Evolutionary conservation across 2,113 vertebrate species (phyloP), one percentile per base, ranked within the genome.

Genomic region (Serinus canaria): DNA sequence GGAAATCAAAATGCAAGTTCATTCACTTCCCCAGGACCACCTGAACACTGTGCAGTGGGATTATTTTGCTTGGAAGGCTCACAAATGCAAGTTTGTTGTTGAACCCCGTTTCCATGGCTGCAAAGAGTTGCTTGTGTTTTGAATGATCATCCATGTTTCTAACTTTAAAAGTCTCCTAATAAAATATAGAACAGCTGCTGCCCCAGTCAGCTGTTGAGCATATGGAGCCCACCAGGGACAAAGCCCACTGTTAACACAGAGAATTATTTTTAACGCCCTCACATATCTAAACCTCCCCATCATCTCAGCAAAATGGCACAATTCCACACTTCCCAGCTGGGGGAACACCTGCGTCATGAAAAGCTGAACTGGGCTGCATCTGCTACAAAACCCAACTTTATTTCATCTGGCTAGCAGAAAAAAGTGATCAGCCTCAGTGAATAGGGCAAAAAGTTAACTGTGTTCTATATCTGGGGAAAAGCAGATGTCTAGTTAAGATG

Each of bases 151-250:
- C 77, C 85, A 68, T 94, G 90, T 94, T 97, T 97, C 97, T 97
- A 97, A 97, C 96, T 97, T 96, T 96, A 94, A 95, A 97, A 97
- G 80, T 89, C 95, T 96, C 92, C 91, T 92, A 88, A 96, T 97
- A 96, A 98, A 98, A 97, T 97, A 96, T 67, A 97, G 97, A 97
- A 93, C 97, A 98, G 97, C 98, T 98, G 98, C 97, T 96, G 90
- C 66, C 85, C 90, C 93, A 93, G 85, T 97, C 96, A 97, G 96
- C 97, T 96, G 96, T 89, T 96, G 66, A 13, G 79, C 94, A 97
- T 97, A 98, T 96, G 96, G 92, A 97, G 91, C 94, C 96, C 97
- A 97, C 96, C 87, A 97, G 97, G 96, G 97, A 98, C 94, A 97
- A 96, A 97, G 91, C 83, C 96, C 95, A 96, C 95, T 94, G 94